Conservation (phyloP, 2,113 vertebrate species). For the Tonatia bakeri region DNA sequence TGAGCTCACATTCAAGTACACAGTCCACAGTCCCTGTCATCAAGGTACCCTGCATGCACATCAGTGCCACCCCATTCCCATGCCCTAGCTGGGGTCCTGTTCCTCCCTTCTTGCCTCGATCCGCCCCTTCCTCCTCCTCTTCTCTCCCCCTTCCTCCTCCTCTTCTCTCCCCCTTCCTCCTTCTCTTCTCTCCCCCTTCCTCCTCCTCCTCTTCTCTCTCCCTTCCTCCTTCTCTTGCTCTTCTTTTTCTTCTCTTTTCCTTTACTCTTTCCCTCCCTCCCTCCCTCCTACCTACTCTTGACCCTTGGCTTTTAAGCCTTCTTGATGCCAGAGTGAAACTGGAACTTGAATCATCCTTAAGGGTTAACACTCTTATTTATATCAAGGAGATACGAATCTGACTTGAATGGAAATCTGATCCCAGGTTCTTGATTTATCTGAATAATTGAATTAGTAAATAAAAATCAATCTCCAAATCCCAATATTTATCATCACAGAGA, state of each 20-base stretch:
- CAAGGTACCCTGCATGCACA: not conserved
- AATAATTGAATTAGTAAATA: not conserved
- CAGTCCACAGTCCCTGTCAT: not conserved
- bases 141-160: not conserved
- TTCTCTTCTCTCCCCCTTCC: too few relatives aligned
- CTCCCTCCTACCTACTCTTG: not conserved
- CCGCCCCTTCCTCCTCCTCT: not conserved
- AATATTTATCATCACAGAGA: not conserved
- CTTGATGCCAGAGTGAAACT: not conserved
- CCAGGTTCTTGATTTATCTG: not conserved
- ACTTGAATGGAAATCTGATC: not conserved
- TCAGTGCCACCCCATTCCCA: accelerated
- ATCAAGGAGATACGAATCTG: not conserved
- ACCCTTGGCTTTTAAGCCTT: not conserved
- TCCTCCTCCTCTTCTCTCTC: not conserved
- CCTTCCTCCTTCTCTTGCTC: not conserved
- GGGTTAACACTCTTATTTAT: not conserved
- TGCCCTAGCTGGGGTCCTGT: not conserved
- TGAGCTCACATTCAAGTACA: conserved; percentile 19
- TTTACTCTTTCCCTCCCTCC: too few relatives aligned
- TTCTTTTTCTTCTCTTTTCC: not conserved
- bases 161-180: not conserved
- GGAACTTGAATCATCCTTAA: not conserved
- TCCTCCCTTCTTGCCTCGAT: not conserved
- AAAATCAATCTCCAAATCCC: not conserved